Conservation (phyloP, 1,140 invertebrate species). For the Ridgeia piscesae region DNA sequence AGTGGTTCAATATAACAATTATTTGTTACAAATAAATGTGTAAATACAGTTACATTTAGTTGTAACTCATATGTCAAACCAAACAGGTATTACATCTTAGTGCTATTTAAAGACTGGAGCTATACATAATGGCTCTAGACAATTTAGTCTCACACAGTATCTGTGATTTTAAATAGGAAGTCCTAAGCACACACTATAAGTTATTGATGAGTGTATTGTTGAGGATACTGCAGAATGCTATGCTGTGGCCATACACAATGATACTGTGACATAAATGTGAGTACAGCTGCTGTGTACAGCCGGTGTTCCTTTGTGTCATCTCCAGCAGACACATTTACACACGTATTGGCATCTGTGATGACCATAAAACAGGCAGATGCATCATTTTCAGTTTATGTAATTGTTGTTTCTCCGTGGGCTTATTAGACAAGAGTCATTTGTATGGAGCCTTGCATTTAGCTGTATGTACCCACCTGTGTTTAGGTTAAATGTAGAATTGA, state of each 20-base stretch:
- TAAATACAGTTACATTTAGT: neutral
- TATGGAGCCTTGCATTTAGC: too few relatives aligned
- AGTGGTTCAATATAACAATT: too few relatives aligned
- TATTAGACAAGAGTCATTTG: neutral
- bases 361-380: neutral
- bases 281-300: neutral
- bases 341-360: neutral
- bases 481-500: too few relatives aligned
- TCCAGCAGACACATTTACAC: neutral
- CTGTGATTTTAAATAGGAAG: neutral
- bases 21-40: too few relatives aligned
- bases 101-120: neutral
- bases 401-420: neutral
- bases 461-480: too few relatives aligned
- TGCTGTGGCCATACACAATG: neutral
- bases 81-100: neutral
- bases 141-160: neutral
- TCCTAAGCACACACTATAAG: neutral
- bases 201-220: neutral
- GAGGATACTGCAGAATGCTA: neutral
- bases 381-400: neutral
- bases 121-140: neutral
- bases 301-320: neutral
- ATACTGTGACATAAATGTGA: neutral
- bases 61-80: neutral